phyloP scores from a whole-genome alignment of 2,888 invertebrate species.

The Antheraea assamensis region DNA sequence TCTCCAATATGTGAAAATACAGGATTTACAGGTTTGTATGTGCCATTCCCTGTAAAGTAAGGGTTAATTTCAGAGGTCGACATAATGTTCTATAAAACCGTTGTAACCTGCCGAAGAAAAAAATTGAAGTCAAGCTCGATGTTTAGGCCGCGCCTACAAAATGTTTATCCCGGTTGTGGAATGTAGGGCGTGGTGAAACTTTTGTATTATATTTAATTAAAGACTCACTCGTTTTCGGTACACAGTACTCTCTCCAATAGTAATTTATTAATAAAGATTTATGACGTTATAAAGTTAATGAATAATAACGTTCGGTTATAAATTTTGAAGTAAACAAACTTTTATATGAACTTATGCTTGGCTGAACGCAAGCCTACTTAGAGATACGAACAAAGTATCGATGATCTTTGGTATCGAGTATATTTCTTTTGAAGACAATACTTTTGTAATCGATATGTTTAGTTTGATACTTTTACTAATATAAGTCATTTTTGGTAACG shows the following conservation, averaged over 20 bases:
- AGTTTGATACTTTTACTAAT: too few species aligned
- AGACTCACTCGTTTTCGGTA: neutral
- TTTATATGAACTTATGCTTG: neutral
- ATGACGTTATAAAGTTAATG: neutral
- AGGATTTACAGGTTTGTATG: constrained; percentile 65
- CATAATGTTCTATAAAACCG: constrained; percentile 57
- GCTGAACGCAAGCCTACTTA: too few species aligned
- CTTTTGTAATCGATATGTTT: too few species aligned
- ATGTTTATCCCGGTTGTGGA: neutral
- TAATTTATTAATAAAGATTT: neutral
- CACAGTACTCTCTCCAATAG: neutral
- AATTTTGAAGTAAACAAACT: constrained; percentile 1
- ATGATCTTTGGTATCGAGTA: too few species aligned
- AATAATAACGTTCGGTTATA: neutral
- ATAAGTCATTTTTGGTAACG: too few species aligned
- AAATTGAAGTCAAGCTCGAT: constrained; percentile 26
- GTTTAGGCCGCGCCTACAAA: constrained; percentile 11
- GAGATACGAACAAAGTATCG: too few species aligned
- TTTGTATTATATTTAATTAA: neutral
- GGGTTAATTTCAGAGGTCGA: constrained; percentile 67
- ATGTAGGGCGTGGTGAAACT: constrained; percentile 20
- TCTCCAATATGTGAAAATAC: constrained; percentile 81
- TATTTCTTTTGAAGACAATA: too few species aligned
- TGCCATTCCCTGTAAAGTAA: constrained; percentile 66
- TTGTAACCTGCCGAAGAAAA: constrained; percentile 68